A percentile compares a stretch with the other conserved stretches of the same genome.
These are phyloP conservation scores for Furcula furcula DNA, from an alignment of 2,888 invertebrate genomes.

Conservation along the genomic window DNA sequence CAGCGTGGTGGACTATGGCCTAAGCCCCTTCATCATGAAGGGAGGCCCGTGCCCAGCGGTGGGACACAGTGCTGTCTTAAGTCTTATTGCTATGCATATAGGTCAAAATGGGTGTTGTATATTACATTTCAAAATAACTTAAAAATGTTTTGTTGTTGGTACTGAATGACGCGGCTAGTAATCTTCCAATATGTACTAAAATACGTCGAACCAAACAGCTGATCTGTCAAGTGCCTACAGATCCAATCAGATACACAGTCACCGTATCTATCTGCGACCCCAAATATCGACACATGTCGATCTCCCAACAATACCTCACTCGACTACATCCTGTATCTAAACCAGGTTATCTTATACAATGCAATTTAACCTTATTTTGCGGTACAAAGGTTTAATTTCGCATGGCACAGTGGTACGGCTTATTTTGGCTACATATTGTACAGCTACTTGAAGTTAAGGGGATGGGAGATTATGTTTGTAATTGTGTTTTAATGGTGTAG, in stretches of 20 bases:
- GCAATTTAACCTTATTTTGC: constrained; percentile 18
- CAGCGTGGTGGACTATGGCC: too few species aligned
- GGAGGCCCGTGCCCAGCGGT: too few species aligned
- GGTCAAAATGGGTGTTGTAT: too few species aligned
- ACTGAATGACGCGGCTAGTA: not conserved
- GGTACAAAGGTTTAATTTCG: constrained; percentile 31
- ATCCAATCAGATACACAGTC: not conserved
- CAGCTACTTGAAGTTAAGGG: constrained; percentile 67
- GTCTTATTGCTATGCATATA: too few species aligned
- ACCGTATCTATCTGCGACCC: constrained; percentile 23
- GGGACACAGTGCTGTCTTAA: too few species aligned
- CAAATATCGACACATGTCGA: constrained; percentile 73
- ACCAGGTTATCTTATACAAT: constrained; percentile 22
- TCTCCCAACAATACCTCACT: constrained; percentile 53
- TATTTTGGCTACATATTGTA: constrained; percentile 43
- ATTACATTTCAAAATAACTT: too few species aligned
- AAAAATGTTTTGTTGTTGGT: too few species aligned
- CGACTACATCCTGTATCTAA: constrained; percentile 57
- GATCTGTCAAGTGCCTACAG: constrained; percentile 6
- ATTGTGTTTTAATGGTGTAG: constrained; percentile 67
- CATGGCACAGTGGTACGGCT: constrained; percentile 6
- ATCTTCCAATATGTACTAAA: not conserved
- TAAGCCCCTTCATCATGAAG: too few species aligned
- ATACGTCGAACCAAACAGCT: constrained; percentile 6
- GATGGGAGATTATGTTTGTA: constrained; percentile 69